Evolutionary conservation across 2,888 invertebrate species (phyloP).

Genomic region (Myopa tessellatipennis): DNA sequence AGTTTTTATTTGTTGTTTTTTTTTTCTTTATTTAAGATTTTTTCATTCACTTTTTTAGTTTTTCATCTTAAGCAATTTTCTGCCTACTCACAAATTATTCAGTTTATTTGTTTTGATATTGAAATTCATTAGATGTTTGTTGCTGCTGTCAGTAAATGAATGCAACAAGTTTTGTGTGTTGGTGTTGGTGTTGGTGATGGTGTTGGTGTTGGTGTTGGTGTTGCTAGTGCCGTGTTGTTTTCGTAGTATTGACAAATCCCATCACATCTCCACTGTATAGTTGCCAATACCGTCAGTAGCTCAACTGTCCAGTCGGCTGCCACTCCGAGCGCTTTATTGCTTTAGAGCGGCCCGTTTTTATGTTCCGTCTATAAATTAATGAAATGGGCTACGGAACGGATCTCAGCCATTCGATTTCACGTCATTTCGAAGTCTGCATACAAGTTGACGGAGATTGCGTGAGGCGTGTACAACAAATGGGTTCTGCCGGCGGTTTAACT

Average conservation of each 20-base stretch:
- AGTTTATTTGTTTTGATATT: conserved; percentile 37
- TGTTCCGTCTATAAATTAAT: too few species aligned
- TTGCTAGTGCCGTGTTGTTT: conserved; percentile 2
- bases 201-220: conserved; percentile 25
- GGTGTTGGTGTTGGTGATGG: conserved; percentile 9
- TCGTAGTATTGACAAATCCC: background rate
- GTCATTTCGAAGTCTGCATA: too few species aligned
- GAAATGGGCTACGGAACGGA: too few species aligned
- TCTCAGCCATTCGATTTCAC: too few species aligned
- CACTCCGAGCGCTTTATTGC: too few species aligned
- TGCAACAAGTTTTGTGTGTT: conserved; percentile 13
- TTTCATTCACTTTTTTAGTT: background rate
- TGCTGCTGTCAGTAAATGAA: conserved; percentile 4
- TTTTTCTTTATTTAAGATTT: conserved; percentile 5
- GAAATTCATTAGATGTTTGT: conserved; percentile 37
- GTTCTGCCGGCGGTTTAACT: too few species aligned
- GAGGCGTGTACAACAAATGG: too few species aligned
- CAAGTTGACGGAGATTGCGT: too few species aligned
- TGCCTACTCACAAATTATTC: conserved; percentile 29
- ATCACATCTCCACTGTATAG: too few species aligned
- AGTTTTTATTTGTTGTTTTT: background rate
- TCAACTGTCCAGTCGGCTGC: too few species aligned
- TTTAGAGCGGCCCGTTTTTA: too few species aligned
- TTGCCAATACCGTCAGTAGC: too few species aligned
- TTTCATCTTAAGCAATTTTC: conserved; percentile 22